Percentiles rank a stretch among this genome's conserved stretches.
These are phyloP conservation scores for Elysia chlorotica DNA, from an alignment of 1,140 invertebrate species.

Conservation along the genomic window DNA sequence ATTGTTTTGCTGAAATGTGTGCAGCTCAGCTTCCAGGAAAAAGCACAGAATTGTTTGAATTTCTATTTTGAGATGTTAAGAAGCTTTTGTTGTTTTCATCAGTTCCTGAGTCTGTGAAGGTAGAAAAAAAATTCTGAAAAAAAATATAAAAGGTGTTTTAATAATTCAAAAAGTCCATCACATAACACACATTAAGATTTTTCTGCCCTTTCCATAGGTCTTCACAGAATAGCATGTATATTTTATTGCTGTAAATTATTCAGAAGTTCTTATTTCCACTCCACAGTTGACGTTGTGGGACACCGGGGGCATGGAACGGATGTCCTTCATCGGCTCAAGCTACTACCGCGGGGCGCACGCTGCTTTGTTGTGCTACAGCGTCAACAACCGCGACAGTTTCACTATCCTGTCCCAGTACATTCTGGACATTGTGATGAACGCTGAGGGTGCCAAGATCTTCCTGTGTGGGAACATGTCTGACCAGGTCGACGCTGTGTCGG, in stretches of 20 bases:
- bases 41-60: too few species aligned
- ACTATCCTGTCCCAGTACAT: slow-evolving; percentile 55
- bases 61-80: too few species aligned
- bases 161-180: too few species aligned
- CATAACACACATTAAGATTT: too few species aligned
- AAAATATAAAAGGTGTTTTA: too few species aligned
- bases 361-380: slow-evolving; percentile 65
- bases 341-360: slow-evolving; percentile 57
- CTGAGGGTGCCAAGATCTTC: slow-evolving; percentile 55
- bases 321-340: slow-evolving; percentile 56
- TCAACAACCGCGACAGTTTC: slow-evolving; percentile 75
- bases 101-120: too few species aligned
- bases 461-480: slow-evolving; percentile 52
- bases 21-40: too few species aligned
- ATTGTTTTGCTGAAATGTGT: too few species aligned
- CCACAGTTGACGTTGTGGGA: slow-evolving; percentile 58
- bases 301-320: slow-evolving; percentile 58
- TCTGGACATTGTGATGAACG: slow-evolving; percentile 57
- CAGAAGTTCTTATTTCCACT: not conserved
- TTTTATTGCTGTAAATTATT: not conserved
- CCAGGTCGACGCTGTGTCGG: slow-evolving; percentile 30
- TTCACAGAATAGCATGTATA: slow-evolving; percentile 4
- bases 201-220: too few species aligned
- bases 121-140: too few species aligned
- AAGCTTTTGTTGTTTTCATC: too few species aligned